Evolutionary conservation across 2,113 vertebrate genomes (phyloP).

Genomic region (Silurus glanis): DNA sequence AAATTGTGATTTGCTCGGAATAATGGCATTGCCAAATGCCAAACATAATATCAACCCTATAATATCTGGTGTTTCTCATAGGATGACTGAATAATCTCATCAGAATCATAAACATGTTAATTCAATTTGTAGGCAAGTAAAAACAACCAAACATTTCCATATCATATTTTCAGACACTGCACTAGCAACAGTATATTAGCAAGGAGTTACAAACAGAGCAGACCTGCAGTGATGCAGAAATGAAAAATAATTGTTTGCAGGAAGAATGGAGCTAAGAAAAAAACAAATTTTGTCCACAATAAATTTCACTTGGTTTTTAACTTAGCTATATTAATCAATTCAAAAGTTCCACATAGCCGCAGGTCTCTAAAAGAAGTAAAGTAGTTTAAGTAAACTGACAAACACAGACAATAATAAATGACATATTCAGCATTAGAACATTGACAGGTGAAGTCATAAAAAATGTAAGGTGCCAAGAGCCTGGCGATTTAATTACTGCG

Average conservation of each 20-base stretch:
- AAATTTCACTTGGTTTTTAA: neutral
- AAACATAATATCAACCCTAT: neutral
- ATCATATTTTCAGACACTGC: neutral
- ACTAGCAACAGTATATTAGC: neutral
- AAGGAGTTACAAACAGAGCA: neutral
- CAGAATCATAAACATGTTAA: neutral
- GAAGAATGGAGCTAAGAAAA: too few species aligned
- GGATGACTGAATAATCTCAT: neutral
- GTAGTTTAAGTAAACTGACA: neutral
- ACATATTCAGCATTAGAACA: neutral
- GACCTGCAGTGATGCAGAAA: neutral
- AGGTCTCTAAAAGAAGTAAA: neutral
- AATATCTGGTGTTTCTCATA: neutral
- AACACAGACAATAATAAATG: neutral
- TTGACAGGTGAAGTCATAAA: neutral
- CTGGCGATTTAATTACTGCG: neutral
- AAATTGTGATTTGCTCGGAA: too few species aligned
- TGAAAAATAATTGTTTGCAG: neutral
- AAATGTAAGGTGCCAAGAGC: neutral
- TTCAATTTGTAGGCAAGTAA: neutral
- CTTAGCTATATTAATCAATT: neutral
- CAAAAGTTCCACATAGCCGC: neutral
- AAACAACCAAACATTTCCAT: neutral
- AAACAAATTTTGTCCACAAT: neutral
- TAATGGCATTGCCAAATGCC: too few species aligned